Base-by-base conservation (phyloP, 2,888 invertebrate species). In the Orthosia cruda region DNA sequence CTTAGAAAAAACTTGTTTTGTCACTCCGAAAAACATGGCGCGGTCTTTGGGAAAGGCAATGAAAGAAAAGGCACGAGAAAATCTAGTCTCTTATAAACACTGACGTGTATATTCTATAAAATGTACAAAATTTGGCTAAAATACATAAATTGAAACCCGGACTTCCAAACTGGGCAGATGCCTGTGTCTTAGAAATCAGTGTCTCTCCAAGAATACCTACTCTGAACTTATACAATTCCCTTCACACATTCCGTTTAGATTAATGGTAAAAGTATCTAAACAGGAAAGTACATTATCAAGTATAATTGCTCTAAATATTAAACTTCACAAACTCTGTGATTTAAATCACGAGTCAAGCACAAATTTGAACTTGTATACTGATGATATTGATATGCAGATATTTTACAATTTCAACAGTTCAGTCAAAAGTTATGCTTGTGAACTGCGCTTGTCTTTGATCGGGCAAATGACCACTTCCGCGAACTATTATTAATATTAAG, bases 191-290 rank as follows among this genome's bases (percentile, higher is more conserved):
- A 40, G 40, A 40, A 40, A 40, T 40, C 1, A 40, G 40, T 40
- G 40, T 40, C 40, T 40, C 40, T 40, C 9, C 40, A 40, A 9
- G 40, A 40, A 40, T 9, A 16, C n/a, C n/a, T n/a, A n/a, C 45
- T 40, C 40, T 13, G 9, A 61, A 61, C 58, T 65, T 45, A 64
- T 3, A 50, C 45, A 80, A 73, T 81, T 81, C n/a, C 57, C 59
- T 40, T 26, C 66, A 85, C 78, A 58, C 69, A 83, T 83, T 76
- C 40, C 62, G 16, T 26, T 55, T 62, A 69, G 58, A 71, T 83
- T 69, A 63, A 71, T 26, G 83, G 59, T 71, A 23, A 26, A 83
- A 84, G 49, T 64, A 49, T 54, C 62, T 50, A 66, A 69, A 55
- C 70, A 81, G 47, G 49, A 23, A n/a, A 64, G 75, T 64, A 54